Conservation (phyloP, 2,888 invertebrate species). For the Reticulitermes lucifugus region DNA sequence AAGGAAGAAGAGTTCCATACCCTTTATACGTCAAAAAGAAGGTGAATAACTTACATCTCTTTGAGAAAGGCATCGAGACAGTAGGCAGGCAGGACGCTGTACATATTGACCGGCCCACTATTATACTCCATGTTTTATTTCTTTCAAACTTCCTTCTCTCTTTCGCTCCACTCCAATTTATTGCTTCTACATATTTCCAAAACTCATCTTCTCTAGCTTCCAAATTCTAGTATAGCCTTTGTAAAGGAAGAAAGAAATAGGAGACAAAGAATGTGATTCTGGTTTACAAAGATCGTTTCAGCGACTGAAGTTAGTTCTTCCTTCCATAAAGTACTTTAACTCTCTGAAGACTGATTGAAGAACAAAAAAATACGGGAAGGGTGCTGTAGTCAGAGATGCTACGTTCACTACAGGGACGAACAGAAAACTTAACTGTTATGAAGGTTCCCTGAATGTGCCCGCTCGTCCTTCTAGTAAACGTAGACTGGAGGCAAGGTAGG, state of each 20-base stretch:
- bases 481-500: no score
- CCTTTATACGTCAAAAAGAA: constrained; percentile 18
- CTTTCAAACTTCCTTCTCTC: background rate
- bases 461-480: no score
- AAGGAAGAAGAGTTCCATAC: background rate
- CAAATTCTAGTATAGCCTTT: background rate
- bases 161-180: background rate
- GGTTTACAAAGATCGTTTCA: background rate
- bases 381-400: no score
- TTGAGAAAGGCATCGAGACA: constrained; percentile 8
- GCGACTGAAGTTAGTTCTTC: background rate
- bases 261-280: background rate
- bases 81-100: background rate
- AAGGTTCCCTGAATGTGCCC: no score
- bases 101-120: constrained; percentile 15
- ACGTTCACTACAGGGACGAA: no score
- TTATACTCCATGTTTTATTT: constrained; percentile 5
- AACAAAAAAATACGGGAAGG: no score
- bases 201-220: background rate
- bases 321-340: background rate
- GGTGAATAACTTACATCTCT: constrained; percentile 8
- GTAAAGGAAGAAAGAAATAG: background rate
- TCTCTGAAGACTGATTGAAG: background rate
- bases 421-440: no score
- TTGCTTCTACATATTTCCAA: background rate